phyloP scores from a whole-genome alignment of 2,888 invertebrate species.

The Cataglyphis cursor region DNA sequence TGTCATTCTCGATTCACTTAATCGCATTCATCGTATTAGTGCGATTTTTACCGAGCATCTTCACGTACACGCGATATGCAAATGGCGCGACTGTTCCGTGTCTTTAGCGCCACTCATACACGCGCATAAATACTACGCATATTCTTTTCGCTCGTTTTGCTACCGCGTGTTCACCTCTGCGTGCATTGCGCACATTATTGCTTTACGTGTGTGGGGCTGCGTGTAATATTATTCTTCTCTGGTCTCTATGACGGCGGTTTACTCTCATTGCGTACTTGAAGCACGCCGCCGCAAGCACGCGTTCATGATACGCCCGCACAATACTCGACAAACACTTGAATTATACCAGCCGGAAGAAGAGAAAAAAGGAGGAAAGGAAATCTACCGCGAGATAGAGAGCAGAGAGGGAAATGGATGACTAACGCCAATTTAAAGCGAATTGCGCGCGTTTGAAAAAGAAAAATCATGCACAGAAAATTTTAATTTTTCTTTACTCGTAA shows the following conservation, averaged over 20 bases:
- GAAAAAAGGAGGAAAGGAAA: constrained; percentile 18
- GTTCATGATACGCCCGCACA: constrained; percentile 5
- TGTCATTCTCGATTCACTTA: constrained; percentile 77
- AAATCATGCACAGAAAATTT: background rate
- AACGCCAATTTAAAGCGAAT: constrained; percentile 11
- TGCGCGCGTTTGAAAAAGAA: background rate
- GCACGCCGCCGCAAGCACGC: constrained; percentile 1
- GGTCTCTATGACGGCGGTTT: background rate
- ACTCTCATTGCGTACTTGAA: constrained; percentile 36
- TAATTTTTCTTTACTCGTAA: background rate
- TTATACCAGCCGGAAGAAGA: constrained; percentile 36
- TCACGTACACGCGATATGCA: constrained; percentile 13
- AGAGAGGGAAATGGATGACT: background rate
- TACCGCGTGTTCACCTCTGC: background rate
- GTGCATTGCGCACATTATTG: constrained; percentile 5
- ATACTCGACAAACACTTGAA: constrained; percentile 60
- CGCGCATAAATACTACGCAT: constrained; percentile 15
- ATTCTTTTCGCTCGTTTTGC: constrained; percentile 19
- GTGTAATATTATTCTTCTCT: constrained; percentile 20
- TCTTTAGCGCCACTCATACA: constrained; percentile 19
- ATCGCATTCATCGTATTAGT: constrained; percentile 49
- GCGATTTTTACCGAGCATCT: constrained; percentile 11
- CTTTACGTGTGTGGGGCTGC: background rate
- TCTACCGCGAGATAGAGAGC: background rate
- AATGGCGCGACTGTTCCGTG: constrained; percentile 11